phyloP scores from a whole-genome alignment of 1,140 invertebrate genomes.

The Pararge aegeria region DNA sequence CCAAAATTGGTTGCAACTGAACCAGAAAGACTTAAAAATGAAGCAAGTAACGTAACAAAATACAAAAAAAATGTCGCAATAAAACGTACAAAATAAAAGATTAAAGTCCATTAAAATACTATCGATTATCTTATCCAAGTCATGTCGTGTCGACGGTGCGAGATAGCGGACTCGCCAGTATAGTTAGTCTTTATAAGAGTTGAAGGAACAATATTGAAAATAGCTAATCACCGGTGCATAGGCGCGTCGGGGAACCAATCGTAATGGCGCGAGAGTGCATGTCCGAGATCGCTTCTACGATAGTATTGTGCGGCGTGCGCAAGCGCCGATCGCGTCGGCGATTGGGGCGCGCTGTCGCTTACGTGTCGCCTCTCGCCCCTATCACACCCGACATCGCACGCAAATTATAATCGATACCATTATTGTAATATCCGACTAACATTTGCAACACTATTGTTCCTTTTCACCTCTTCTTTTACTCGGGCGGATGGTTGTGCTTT shows the following conservation, averaged over 20 bases:
- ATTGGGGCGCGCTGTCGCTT: constrained; percentile 71
- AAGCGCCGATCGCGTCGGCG: constrained; percentile 67
- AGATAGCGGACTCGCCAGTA: constrained; percentile 11
- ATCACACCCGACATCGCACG: constrained; percentile 70
- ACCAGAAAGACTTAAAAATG: no score
- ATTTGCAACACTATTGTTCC: constrained; percentile 71
- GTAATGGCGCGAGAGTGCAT: constrained; percentile 70
- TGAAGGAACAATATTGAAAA: constrained; percentile 42
- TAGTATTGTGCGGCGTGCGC: constrained; percentile 69
- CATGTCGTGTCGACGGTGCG: constrained; percentile 14
- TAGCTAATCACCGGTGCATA: constrained; percentile 65
- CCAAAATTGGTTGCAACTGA: no score
- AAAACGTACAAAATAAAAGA: not conserved
- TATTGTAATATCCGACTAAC: constrained; percentile 74
- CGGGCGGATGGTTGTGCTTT: constrained; percentile 14
- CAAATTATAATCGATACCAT: constrained; percentile 80
- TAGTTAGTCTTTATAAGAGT: constrained; percentile 18
- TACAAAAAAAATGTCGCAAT: not conserved
- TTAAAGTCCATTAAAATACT: constrained; percentile 1
- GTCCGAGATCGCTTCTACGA: constrained; percentile 68
- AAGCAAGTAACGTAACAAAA: no score
- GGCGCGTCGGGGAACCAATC: constrained; percentile 58
- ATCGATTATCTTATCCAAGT: constrained; percentile 21
- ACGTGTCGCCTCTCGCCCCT: constrained; percentile 66
- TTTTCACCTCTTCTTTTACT: constrained; percentile 34